A percentile compares a stretch with the other conserved stretches of the same genome.
These are phyloP conservation scores for Hydrozoanthus gracilis DNA, from an alignment of 92 coral and sea anemone species.

Conservation along the genomic window DNA sequence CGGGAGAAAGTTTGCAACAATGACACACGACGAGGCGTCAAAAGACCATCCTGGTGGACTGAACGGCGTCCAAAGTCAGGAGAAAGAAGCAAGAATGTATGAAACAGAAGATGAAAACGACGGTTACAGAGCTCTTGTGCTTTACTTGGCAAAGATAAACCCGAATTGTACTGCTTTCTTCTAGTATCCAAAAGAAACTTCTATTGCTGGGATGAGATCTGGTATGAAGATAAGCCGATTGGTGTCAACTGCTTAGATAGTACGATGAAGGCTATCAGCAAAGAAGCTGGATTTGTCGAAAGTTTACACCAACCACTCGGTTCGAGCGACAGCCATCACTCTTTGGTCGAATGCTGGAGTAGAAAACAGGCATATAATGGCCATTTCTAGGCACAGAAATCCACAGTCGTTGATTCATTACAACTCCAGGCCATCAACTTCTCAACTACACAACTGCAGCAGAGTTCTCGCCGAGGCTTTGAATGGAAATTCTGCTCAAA, in stretches of 20 bases:
- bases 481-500: not conserved
- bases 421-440: slow-evolving; percentile 44
- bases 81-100: slow-evolving; percentile 57
- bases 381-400: not conserved
- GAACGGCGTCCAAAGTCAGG: slow-evolving; percentile 47
- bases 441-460: slow-evolving; percentile 39
- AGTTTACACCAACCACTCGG: slow-evolving; percentile 20
- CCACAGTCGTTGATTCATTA: slow-evolving; percentile 44
- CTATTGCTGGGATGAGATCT: not conserved
- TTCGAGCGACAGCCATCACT: slow-evolving; percentile 32
- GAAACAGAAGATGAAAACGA: slow-evolving; percentile 28
- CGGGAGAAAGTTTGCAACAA: slow-evolving; percentile 59
- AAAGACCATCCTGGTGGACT: slow-evolving; percentile 72
- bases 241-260: slow-evolving; percentile 18
- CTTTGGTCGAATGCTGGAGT: slow-evolving; percentile 12
- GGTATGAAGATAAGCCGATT: slow-evolving; percentile 23
- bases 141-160: slow-evolving; percentile 25
- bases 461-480: slow-evolving; percentile 38
- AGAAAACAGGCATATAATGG: not conserved
- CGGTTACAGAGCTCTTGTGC: slow-evolving; percentile 17
- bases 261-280: slow-evolving; percentile 28
- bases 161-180: slow-evolving; percentile 48
- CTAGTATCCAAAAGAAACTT: slow-evolving; percentile 25
- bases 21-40: slow-evolving; percentile 61
- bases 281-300: not conserved